Evolutionary conservation across 1,140 invertebrate species (phyloP).

Genomic region (Anastrepha ludens): DNA sequence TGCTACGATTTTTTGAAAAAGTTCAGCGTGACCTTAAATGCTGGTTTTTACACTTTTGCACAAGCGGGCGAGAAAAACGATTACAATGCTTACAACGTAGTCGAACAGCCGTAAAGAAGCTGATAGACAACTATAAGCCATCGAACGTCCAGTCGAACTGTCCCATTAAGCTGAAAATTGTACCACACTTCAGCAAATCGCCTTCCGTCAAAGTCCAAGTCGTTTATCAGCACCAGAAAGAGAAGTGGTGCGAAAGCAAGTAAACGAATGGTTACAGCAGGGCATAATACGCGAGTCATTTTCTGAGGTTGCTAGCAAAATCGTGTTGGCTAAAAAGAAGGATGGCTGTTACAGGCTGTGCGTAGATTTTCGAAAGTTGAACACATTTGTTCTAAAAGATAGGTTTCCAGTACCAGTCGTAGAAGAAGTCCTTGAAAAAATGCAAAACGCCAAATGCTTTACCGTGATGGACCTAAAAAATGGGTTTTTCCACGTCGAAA

Average conservation of each 20-base stretch:
- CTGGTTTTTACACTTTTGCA: not conserved
- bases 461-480: too few species aligned
- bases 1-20: conserved; percentile 1
- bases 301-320: conserved; percentile 62
- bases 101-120: not conserved
- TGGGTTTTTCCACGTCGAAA: too few species aligned
- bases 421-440: conserved; percentile 61
- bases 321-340: conserved; percentile 65
- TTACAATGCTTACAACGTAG: not conserved
- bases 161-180: conserved; percentile 1
- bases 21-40: not conserved
- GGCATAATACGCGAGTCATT: conserved; percentile 53
- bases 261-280: conserved; percentile 56
- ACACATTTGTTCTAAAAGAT: conserved; percentile 61
- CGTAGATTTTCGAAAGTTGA: conserved; percentile 63
- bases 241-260: too few species aligned
- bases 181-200: not conserved
- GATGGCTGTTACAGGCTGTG: conserved; percentile 53
- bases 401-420: conserved; percentile 63
- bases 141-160: not conserved
- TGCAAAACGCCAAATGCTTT: conserved; percentile 59
- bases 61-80: not conserved
- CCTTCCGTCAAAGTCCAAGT: not conserved
- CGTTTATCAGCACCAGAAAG: not conserved
- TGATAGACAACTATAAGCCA: conserved; percentile 1